Base-by-base conservation (phyloP, 2,888 invertebrate genomes). In the Hylaea fasciaria region DNA sequence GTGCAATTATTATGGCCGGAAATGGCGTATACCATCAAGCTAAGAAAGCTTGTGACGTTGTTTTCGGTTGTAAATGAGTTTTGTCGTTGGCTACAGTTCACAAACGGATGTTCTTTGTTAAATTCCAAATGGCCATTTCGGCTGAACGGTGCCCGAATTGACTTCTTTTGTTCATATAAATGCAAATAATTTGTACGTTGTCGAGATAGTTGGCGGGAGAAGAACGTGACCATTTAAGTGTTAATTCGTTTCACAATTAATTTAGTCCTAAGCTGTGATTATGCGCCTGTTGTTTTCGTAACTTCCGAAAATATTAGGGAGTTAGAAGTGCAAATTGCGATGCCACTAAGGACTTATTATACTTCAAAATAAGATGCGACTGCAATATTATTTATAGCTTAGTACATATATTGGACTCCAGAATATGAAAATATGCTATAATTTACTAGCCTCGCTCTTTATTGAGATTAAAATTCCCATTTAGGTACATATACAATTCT, bases 71-170 rank as follows among this genome's bases (percentile, higher is more conserved):
- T 32, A 32, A 37, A 37, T n/a, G 37, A 37, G 12, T 32, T 32
- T 32, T 9, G 37, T 37, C 35, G 17, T 28, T 29, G 28, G 28
- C 22, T 28, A 49, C 39, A 13, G 37, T 50, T 22, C 29, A 22
- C 22, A 41, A 37, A 48, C 12, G 22, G 22, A 3, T 17, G 16
- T 83, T 81, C 81, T 78, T 83, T 81, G 80, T 84, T 81, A 80
- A 84, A 81, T 5, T 83, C 82, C 80, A 82, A 83, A 78, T 72
- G 72, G 69, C 74, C 77, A 76, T 77, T 81, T 62, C 48, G 58
- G 61, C 78, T 32, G 14, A 46, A 14, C 14, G 46, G 29, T 46
- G 77, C 77, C 74, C 79, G 77, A 79, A 77, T 79, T 77, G 71
- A 76, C 72, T 79, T 81, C 71, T 77, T 77, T 80, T 78, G 74